These are phyloP conservation scores for Aethina tumida DNA, from an alignment of 1,140 invertebrate genomes.

Conservation along the genomic window DNA sequence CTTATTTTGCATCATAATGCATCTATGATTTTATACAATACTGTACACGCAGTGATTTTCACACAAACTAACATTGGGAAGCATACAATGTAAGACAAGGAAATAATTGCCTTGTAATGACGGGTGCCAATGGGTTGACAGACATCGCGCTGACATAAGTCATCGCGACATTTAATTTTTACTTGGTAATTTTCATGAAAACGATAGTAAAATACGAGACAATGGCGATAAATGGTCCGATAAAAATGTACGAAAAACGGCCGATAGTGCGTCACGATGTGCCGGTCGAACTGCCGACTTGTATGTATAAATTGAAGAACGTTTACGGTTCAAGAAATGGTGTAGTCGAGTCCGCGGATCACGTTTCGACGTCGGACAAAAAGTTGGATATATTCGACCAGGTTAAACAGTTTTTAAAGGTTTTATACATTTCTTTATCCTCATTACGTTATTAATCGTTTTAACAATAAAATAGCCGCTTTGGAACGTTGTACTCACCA, in stretches of 20 bases:
- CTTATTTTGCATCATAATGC: too few species aligned
- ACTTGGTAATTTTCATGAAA: too few species aligned
- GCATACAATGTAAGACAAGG: neutral
- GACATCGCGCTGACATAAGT: neutral
- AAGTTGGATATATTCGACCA: constrained; percentile 50
- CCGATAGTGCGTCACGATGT: constrained; percentile 42
- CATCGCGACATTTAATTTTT: too few species aligned
- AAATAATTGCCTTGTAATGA: neutral
- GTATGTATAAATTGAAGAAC: constrained; percentile 56
- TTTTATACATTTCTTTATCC: constrained; percentile 36
- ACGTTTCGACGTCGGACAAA: constrained; percentile 34
- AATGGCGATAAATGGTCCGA: constrained; percentile 30
- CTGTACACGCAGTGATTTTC: too few species aligned
- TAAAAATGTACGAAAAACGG: constrained; percentile 46
- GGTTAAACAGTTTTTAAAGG: constrained; percentile 62
- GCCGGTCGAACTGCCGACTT: constrained; percentile 39
- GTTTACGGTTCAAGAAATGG: constrained; percentile 37
- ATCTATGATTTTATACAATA: too few species aligned
- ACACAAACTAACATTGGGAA: too few species aligned
- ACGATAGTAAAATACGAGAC: too few species aligned
- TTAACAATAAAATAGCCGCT: constrained; percentile 6
- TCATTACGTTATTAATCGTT: constrained; percentile 9
- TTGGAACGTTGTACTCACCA: constrained; percentile 24
- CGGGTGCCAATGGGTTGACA: constrained; percentile 6
- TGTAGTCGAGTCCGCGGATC: constrained; percentile 23